Base-by-base conservation (phyloP, 2,113 vertebrate species). In the Etia nguti region DNA sequence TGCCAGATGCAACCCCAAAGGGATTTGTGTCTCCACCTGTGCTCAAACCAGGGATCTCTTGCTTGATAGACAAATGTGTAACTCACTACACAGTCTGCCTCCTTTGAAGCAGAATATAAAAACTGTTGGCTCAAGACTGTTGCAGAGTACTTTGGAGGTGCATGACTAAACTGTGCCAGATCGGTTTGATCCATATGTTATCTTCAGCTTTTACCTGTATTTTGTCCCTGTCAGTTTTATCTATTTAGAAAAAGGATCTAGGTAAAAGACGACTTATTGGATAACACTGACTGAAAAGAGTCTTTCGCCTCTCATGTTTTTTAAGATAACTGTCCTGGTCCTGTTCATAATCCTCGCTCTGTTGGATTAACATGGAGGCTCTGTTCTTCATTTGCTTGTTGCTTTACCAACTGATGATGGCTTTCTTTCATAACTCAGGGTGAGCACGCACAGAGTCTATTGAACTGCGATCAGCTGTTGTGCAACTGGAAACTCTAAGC, bases 71-170 rank as follows among this genome's bases (percentile, higher is more conserved):
- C 36, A 6, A 62, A 62, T 36, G 59, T 36, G 29, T 62, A 62
- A 62, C 59, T 62, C 59, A 6, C 29, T 62, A 6, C 29, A 34
- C 59, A 60, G 34, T 62, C 59, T 6, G 16, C 29, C 59, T 34
- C 0, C 5, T 62, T 62, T 62, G 29, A 3, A 62, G 59, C 57
- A 34, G 29, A 62, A 62, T 62, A 62, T 62, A 36, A 62, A 62
- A 36, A 1, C 18, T 0, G 16, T 6, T 0, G 10, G 0, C 59
- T 36, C 0, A 62, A 36, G 59, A 7, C 59, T 36, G 6, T 36
- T 62, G 59, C 31, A 62, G 59, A n/a, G 59, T 62, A 31, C 59
- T 62, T 62, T 62, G 59, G 59, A 62, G 59, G 18, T 62, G 5
- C 59, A n/a, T 20, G 59, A 36, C 59, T 36, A 36, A 62, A 62